Evolutionary conservation across 1,140 invertebrate genomes (phyloP), one percentile per base, ranked within the genome.

Genomic region (Drosophila orena): DNA sequence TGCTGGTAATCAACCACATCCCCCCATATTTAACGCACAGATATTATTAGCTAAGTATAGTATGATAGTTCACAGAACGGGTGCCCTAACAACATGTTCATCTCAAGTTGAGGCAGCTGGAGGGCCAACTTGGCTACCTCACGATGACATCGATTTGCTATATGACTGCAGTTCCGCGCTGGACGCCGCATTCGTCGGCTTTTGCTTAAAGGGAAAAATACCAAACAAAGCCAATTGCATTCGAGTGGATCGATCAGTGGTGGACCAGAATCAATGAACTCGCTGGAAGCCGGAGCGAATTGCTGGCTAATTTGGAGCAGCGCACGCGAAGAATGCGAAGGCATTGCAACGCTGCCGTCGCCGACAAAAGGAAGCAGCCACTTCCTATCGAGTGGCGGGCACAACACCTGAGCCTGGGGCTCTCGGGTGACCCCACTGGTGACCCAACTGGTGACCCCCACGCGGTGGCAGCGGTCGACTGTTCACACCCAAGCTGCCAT

Each of bases 401-500:
- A 57, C 62, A 53, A 35, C 55, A 79, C 65, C 76, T 76, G 65
- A 59, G 62, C 50, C 50, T 22, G 38, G 40, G 22, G 57, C 75
- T 61, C 61, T 57, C 65, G 66, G 59, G 70, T 40, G 55, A 42
- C n/a, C n/a, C 7, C 40, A 15, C 8, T 30, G 30, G 7, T 10
- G 30, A 30, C 7, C 27, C 27, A 1, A 8, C 27, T 8, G 7
- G 27, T 30, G 27, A 30, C 27, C 35, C 46, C 53, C 46, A 42
- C 53, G 70, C 57, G 54, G 35, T 35, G 17, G 22, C 55, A 71
- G 54, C 75, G 49, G 77, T 43, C 65, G 72, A 68, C 65, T 84
- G 70, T 84, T 84, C 80, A 85, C 80, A 84, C 80, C 70, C 46
- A n/a, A 54, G 37, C 72, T 49, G 65, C 38, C 77, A 76, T 84